phyloP scores from a whole-genome alignment of 1,140 invertebrate species.

The Onthophagus taurus region DNA sequence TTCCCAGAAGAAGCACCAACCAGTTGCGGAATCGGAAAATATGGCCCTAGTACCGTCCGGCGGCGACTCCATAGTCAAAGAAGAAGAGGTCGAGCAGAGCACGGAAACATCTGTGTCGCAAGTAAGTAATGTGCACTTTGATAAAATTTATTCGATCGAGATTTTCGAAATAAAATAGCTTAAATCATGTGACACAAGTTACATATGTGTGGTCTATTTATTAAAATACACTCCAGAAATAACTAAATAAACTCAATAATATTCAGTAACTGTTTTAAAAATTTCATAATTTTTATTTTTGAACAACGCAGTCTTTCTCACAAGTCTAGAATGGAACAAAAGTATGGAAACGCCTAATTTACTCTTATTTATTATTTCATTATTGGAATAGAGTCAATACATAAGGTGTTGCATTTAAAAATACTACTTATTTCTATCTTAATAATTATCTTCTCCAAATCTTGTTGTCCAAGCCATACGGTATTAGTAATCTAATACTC shows the following conservation, averaged over 20 bases:
- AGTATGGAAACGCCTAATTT: too few species aligned
- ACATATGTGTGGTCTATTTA: neutral
- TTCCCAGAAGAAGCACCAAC: too few species aligned
- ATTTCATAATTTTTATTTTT: conserved; percentile 1
- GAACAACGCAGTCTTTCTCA: neutral
- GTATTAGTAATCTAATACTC: too few species aligned
- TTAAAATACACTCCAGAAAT: too few species aligned
- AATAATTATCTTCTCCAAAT: too few species aligned
- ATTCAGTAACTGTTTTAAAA: neutral
- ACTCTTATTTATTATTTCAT: too few species aligned
- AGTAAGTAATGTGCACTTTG: conserved; percentile 3
- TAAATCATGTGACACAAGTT: neutral
- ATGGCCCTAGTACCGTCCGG: conserved; percentile 8
- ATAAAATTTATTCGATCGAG: neutral
- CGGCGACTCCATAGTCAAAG: neutral
- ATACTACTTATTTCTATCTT: too few species aligned
- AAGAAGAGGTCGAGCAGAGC: conserved; percentile 3
- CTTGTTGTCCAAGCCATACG: too few species aligned
- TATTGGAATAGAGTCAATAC: too few species aligned
- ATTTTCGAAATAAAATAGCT: neutral
- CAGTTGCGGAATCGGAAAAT: neutral
- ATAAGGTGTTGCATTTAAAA: too few species aligned
- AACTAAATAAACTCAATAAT: neutral
- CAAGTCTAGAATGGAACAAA: too few species aligned
- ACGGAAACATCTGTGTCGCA: conserved; percentile 3